Conservation (phyloP, 2,888 invertebrate genomes). For the Andrena chrysosceles region DNA sequence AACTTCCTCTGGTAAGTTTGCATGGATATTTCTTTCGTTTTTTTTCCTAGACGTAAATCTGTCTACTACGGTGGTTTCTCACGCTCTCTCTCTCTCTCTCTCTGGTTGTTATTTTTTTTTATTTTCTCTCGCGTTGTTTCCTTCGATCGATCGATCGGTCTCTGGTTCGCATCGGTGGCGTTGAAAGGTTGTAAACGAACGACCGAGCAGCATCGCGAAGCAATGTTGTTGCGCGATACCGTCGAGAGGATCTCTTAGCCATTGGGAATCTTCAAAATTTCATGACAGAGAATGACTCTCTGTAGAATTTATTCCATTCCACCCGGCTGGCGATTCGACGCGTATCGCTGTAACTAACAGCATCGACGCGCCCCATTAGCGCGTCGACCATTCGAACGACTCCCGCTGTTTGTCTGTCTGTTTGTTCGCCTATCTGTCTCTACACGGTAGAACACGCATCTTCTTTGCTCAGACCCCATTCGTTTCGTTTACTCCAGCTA, state of each 20-base stretch:
- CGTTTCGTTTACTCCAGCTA: constrained; percentile 17
- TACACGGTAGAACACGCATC: constrained; percentile 24
- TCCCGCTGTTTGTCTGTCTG: constrained; percentile 29
- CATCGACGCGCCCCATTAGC: constrained; percentile 19
- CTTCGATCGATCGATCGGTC: constrained; percentile 43
- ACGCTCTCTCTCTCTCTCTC: neutral
- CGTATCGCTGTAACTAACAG: constrained; percentile 13
- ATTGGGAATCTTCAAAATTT: neutral
- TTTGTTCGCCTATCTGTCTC: constrained; percentile 35
- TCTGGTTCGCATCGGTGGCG: constrained; percentile 47
- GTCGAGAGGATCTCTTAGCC: neutral
- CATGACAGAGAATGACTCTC: too few species aligned
- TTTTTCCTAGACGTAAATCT: constrained; percentile 27
- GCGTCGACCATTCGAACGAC: constrained; percentile 27
- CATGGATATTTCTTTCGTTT: constrained; percentile 72
- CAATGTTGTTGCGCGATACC: neutral
- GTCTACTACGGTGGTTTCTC: constrained; percentile 23
- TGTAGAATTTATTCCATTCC: neutral
- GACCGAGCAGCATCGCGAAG: constrained; percentile 40
- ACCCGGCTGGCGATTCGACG: neutral
- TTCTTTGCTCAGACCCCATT: neutral
- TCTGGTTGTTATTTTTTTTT: neutral
- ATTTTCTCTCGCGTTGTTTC: constrained; percentile 7
- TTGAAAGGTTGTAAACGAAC: constrained; percentile 53
- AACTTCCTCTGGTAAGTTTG: constrained; percentile 87